These are phyloP conservation scores for Gasterosteus aculeatus DNA, from an alignment of 2,113 vertebrate species.

Conservation along the genomic window DNA sequence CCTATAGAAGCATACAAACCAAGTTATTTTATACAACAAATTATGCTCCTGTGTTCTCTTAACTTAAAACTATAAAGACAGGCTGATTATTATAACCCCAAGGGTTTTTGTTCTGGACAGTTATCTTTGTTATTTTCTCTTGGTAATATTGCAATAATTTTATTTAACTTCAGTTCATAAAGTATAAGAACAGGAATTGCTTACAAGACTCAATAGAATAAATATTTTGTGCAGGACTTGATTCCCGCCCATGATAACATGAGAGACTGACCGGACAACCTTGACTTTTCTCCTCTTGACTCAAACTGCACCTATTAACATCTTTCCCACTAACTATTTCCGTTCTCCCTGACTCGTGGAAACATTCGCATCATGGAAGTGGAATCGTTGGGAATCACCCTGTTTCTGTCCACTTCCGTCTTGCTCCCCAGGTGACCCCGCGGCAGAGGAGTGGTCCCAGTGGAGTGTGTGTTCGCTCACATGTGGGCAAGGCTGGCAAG, in stretches of 20 bases:
- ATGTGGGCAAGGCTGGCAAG: constrained; percentile 95
- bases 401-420: constrained; percentile 25
- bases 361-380: neutral
- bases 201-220: constrained; percentile 17
- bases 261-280: neutral
- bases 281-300: neutral
- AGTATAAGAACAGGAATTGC: neutral
- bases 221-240: neutral
- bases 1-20: neutral
- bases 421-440: constrained; percentile 89
- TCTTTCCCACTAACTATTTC: neutral
- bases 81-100: constrained; percentile 12
- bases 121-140: constrained; percentile 18
- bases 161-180: constrained; percentile 17
- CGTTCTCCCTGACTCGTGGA: neutral
- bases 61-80: neutral
- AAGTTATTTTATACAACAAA: neutral
- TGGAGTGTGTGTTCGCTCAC: constrained; percentile 98
- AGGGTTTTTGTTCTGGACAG: neutral
- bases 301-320: neutral
- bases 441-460: constrained; percentile 97
- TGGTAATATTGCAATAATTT: constrained; percentile 9
- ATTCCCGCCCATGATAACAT: neutral
- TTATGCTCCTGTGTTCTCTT: neutral
- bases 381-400: neutral